Evolutionary conservation across 2,113 vertebrate species (phyloP).

Genomic region (Cephalopholis sonnerati): DNA sequence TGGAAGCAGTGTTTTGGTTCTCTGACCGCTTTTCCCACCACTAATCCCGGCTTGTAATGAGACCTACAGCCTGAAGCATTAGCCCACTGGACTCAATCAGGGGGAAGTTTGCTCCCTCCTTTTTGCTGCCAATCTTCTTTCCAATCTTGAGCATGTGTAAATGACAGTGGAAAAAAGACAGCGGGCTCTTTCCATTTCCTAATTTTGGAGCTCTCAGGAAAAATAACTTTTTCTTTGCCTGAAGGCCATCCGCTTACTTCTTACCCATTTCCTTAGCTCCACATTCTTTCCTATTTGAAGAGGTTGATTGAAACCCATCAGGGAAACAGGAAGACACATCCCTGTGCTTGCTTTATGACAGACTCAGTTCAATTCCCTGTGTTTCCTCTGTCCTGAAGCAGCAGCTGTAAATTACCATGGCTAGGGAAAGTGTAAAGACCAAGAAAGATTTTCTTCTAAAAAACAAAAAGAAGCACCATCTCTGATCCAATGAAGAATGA

Average conservation of each 20-base stretch:
- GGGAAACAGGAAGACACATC: conserved; percentile 21
- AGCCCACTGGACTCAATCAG: conserved; percentile 12
- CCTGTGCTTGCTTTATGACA: background rate
- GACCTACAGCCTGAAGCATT: conserved; percentile 55
- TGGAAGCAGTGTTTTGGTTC: conserved; percentile 8
- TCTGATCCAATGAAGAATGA: background rate
- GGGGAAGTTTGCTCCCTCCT: background rate
- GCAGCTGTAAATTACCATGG: background rate
- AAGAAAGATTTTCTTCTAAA: background rate
- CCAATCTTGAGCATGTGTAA: conserved; percentile 55
- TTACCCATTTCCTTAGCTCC: conserved; percentile 42
- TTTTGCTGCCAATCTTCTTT: conserved; percentile 62
- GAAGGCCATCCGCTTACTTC: conserved; percentile 46
- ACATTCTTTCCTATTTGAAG: conserved; percentile 59
- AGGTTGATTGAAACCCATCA: conserved; percentile 44
- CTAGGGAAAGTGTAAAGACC: background rate
- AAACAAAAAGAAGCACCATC: background rate
- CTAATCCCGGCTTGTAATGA: conserved; percentile 31
- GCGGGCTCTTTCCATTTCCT: conserved; percentile 65
- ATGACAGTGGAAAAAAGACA: conserved; percentile 48
- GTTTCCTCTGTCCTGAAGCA: background rate
- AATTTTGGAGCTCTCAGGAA: conserved; percentile 52
- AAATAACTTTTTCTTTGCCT: conserved; percentile 28
- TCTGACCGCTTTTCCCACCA: conserved; percentile 43
- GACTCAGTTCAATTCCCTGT: background rate